These are phyloP conservation scores for Callithrix jacchus DNA, from an alignment of 2,113 vertebrate genomes.

Conservation along the genomic window DNA sequence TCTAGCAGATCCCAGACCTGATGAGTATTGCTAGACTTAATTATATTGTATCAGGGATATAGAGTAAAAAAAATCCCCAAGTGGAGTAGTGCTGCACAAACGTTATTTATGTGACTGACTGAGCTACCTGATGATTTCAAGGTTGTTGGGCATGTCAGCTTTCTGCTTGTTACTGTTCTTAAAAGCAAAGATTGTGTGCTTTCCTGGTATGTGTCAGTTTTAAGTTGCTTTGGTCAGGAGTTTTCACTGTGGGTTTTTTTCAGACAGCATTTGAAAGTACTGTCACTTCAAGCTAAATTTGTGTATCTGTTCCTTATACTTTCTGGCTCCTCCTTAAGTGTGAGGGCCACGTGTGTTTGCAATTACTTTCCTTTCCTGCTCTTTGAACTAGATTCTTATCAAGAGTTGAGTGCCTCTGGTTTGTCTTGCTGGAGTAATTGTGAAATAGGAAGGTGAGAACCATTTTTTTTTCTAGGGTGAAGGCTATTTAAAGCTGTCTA, in stretches of 20 bases:
- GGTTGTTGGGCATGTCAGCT: background rate
- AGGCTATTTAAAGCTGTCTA: background rate
- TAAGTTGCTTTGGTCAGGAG: background rate
- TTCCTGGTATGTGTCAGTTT: background rate
- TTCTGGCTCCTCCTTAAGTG: background rate
- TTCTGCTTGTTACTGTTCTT: slow-evolving; percentile 5
- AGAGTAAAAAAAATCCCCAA: background rate
- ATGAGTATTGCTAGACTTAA: background rate
- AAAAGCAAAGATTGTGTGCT: background rate
- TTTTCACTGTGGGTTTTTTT: slow-evolving; percentile 15
- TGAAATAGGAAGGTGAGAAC: slow-evolving; percentile 19
- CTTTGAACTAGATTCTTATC: background rate
- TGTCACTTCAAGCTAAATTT: background rate
- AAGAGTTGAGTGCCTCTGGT: background rate
- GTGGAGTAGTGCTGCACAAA: background rate
- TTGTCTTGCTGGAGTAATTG: slow-evolving; percentile 34
- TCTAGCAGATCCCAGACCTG: background rate
- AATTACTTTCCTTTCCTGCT: slow-evolving; percentile 5
- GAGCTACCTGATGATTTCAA: slow-evolving; percentile 29
- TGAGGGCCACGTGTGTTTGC: background rate
- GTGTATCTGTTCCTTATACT: slow-evolving; percentile 2
- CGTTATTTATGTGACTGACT: background rate
- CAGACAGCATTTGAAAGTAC: slow-evolving; percentile 17
- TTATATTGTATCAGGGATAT: background rate
- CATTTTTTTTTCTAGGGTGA: background rate